Evolutionary conservation across 35 echinoderm and acorn worm species (phyloP), one percentile per base, ranked within the genome.

Genomic region (Acanthaster planci): DNA sequence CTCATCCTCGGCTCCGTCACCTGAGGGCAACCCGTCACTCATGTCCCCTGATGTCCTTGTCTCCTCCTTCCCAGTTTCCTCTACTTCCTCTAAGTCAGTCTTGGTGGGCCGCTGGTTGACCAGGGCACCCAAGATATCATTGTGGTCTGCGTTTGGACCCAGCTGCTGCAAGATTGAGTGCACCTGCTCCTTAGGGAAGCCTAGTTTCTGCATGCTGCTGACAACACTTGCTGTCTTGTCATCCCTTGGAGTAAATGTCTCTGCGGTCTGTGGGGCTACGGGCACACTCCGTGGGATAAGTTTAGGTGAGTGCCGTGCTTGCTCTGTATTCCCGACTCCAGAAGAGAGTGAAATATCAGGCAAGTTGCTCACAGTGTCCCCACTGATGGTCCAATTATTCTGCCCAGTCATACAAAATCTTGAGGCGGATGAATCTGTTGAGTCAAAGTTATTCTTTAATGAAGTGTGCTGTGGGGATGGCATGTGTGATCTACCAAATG

Each of bases 81-180:
- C 64, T 0, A 39, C 52, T 5, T 19, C 51, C 32, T 58, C 86
- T 52, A 59, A 42, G 7, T 52, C 72, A 2, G 60, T 77, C 52
- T 77, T 78, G 31, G 72, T 35, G 34, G 55, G 51, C 31, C 34
- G 38, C 47, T 76, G 77, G 30, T 34, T 83, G 31, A 90, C 87
- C 30, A 94, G 59, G 32, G 58, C 83, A 30, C 55, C 51, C 17
- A 94, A 57, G 40, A 94, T 55, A 51, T 90, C 87, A 40, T 94
- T 82, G 36, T 76, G 64, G 14, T 79, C 64, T 2, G 87, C 84
- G 85, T 90, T 53, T 14, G 80, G 50, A 8, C 92, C 92, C 39
- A 90, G 37, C 52, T 94, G 87, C 2, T 37, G 40, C 40, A 94
- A 67, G 30, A 90, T 67, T 38, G 76, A 77, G 18, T 90, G 82